phyloP scores from a whole-genome alignment of 2,113 vertebrate species.

The Catharus minimus region DNA sequence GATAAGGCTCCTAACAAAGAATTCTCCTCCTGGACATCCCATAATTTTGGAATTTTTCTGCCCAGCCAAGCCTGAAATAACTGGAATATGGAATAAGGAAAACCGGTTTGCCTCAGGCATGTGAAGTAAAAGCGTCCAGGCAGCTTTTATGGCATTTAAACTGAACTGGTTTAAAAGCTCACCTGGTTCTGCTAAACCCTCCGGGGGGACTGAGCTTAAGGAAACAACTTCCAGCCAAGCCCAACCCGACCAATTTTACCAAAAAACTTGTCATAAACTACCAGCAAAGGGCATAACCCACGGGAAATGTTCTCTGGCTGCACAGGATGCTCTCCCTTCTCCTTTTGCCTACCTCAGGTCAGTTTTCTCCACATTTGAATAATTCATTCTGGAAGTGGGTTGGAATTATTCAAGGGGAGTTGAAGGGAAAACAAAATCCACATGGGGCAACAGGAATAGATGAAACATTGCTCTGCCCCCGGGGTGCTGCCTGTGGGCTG shows the following conservation, averaged over 20 bases:
- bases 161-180: not conserved
- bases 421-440: not conserved
- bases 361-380: not conserved
- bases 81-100: not conserved
- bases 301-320: not conserved
- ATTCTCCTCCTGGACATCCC: not conserved
- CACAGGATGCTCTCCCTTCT: not conserved
- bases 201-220: not conserved
- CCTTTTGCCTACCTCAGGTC: not conserved
- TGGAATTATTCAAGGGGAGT: not conserved
- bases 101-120: not conserved
- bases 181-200: not conserved
- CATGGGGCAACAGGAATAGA: rapidly evolving
- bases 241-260: not conserved
- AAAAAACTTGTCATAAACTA: not conserved
- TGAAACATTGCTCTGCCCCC: not conserved
- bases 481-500: not conserved
- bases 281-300: not conserved
- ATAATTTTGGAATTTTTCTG: not conserved
- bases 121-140: not conserved
- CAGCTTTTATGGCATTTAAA: slow-evolving; percentile 18
- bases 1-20: not conserved
- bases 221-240: not conserved
- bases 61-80: not conserved
- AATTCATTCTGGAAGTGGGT: not conserved